phyloP scores from a whole-genome alignment of 2,888 invertebrate species.

The Stenodera caucasica region DNA sequence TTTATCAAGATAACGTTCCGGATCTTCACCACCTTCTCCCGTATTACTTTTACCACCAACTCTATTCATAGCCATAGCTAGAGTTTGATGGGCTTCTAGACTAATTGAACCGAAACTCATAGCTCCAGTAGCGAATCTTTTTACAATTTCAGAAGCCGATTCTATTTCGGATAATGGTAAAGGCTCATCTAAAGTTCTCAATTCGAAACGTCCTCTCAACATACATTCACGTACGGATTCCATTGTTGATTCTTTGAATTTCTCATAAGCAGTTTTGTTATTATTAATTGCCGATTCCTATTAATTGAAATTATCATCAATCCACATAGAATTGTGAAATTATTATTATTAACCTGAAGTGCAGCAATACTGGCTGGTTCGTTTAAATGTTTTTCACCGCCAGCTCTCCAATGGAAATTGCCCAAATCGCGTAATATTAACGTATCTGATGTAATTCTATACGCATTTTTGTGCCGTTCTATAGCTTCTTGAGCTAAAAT shows the following conservation, averaged over 20 bases:
- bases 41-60: slow-evolving; percentile 98
- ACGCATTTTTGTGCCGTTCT: slow-evolving; percentile 78
- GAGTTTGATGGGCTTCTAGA: slow-evolving; percentile 90
- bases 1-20: slow-evolving; percentile 74
- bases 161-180: slow-evolving; percentile 89
- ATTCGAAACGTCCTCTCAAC: slow-evolving; percentile 88
- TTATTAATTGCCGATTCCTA: slow-evolving; percentile 87
- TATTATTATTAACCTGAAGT: slow-evolving; percentile 67
- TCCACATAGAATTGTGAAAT: background rate
- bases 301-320: background rate
- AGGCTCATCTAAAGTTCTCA: slow-evolving; percentile 75
- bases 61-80: slow-evolving; percentile 97
- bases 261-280: slow-evolving; percentile 80
- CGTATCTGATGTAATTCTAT: slow-evolving; percentile 69
- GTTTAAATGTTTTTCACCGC: slow-evolving; percentile 97
- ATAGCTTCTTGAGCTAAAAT: slow-evolving; percentile 84
- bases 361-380: slow-evolving; percentile 81
- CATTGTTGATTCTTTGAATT: slow-evolving; percentile 82
- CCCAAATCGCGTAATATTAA: slow-evolving; percentile 80
- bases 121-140: slow-evolving; percentile 84
- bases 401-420: slow-evolving; percentile 94
- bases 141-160: slow-evolving; percentile 91
- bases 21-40: slow-evolving; percentile 93
- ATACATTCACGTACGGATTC: slow-evolving; percentile 85
- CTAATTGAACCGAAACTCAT: slow-evolving; percentile 76